Base-by-base conservation (phyloP, 2,888 invertebrate species). In the Salpingus planirostris region DNA sequence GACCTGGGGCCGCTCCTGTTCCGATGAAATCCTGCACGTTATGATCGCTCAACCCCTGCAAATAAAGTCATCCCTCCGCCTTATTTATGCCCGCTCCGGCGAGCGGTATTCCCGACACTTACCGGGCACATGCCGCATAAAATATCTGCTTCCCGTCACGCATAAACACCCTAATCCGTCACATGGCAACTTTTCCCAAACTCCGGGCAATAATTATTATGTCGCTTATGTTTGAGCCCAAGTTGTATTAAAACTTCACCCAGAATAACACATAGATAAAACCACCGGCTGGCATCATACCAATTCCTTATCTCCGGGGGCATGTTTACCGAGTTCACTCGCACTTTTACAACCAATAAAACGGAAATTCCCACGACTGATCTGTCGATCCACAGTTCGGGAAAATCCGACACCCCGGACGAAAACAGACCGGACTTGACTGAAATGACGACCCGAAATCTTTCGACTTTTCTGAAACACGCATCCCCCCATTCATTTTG, bases 1-100 rank as follows among this genome's bases (percentile, higher is more conserved):
- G 37, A 40, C 44, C 43, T 43, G 29, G 7, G 18, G 38, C 32
- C 30, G 31, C 25, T 33, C 22, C 29, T 24, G 33, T 22, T 33
- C 30, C 40, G 36, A 43, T 43, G 38, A 43, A 45, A 42, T 43
- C 38, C 39, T 29, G 29, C 33, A 41, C 34, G 31, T 43, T 45
- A 39, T 43, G 42, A 40, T 43, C 38, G 39, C 33, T 35, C 32
- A 30, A 29, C 31, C 26, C 38, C 28, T 41, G 34, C 40, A 41
- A 45, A 43, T 43, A 45, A 39, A 37, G 37, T 36, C 35, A 37
- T 36, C 31, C 35, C 33, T 36, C 12, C 28, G 25, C 31, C 31
- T 29, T 40, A 37, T 36, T 34, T 40, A 34, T 34, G 28, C 31
- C 22, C 5, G 5, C 18, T 8, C 18, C 7, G 24, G 8, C 13